A percentile compares a stretch with the other conserved stretches of the same genome.
Evolutionary conservation across 2,888 invertebrate genomes (phyloP).

Genomic region (Craniophora ligustri): DNA sequence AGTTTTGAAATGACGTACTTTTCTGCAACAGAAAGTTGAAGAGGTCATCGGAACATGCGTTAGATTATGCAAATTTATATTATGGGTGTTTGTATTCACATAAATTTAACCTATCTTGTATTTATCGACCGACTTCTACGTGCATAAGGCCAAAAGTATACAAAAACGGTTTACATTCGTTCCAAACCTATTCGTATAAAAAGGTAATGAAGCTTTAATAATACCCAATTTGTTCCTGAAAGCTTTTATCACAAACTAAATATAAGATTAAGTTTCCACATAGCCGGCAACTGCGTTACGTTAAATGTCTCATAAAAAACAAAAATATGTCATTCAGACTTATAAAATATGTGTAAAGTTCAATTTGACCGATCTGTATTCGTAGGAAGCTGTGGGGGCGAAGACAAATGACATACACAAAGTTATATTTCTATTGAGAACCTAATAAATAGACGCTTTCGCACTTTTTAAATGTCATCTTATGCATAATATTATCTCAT

Average conservation of each 20-base stretch:
- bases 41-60: conserved; percentile 19
- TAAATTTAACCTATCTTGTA: conserved; percentile 56
- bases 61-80: conserved; percentile 24
- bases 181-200: conserved; percentile 23
- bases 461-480: conserved; percentile 7
- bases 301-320: no score
- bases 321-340: no score
- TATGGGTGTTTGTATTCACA: conserved; percentile 55
- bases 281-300: not conserved
- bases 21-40: conserved; percentile 16
- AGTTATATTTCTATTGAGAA: conserved; percentile 6
- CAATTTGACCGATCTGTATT: conserved; percentile 19
- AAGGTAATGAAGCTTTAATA: conserved; percentile 21
- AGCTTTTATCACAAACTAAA: conserved; percentile 12
- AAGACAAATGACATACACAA: conserved; percentile 9
- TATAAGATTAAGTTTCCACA: conserved; percentile 8
- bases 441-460: conserved; percentile 1
- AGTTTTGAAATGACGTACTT: conserved; percentile 9
- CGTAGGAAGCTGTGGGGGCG: conserved; percentile 21
- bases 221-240: not conserved
- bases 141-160: no score
- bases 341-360: no score
- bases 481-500: conserved; percentile 41
- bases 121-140: conserved; percentile 29
- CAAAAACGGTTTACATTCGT: no score